Conservation (phyloP, 2,113 vertebrate species). For the Paradisaea rubra region DNA sequence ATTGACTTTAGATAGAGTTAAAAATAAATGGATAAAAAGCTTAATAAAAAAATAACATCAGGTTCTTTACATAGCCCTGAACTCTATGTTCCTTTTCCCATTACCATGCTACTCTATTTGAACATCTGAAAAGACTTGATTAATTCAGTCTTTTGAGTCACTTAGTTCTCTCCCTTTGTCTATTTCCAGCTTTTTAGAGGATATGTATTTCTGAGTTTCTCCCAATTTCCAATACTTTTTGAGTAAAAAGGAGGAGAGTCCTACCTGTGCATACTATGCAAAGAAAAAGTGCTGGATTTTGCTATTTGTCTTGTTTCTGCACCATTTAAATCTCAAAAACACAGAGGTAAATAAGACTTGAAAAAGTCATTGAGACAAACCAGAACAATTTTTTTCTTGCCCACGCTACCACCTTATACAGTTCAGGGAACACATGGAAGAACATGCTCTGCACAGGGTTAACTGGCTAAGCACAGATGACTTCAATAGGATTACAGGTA, state of each 20-base stretch:
- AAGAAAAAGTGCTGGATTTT: background rate
- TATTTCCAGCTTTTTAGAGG: background rate
- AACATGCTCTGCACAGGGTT: background rate
- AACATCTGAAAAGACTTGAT: background rate
- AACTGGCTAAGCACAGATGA: background rate
- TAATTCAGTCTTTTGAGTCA: background rate
- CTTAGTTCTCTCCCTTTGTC: background rate
- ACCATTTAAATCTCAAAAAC: background rate
- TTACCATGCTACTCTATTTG: background rate
- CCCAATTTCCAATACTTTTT: background rate
- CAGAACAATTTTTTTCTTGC: background rate
- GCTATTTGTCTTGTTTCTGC: background rate
- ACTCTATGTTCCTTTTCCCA: background rate
- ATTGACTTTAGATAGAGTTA: background rate
- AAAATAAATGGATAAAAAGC: background rate
- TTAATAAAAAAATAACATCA: background rate
- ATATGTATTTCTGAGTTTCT: background rate
- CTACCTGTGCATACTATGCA: background rate
- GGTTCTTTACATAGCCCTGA: background rate
- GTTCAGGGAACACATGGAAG: background rate
- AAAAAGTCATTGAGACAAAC: background rate
- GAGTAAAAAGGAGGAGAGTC: background rate
- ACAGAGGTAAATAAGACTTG: background rate
- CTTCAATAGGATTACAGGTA: background rate
- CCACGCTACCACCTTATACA: background rate